A percentile compares a stretch with the other conserved stretches of the same genome.
Evolutionary conservation across 2,113 vertebrate species (phyloP).

Genomic region (Pedionomus torquatus): DNA sequence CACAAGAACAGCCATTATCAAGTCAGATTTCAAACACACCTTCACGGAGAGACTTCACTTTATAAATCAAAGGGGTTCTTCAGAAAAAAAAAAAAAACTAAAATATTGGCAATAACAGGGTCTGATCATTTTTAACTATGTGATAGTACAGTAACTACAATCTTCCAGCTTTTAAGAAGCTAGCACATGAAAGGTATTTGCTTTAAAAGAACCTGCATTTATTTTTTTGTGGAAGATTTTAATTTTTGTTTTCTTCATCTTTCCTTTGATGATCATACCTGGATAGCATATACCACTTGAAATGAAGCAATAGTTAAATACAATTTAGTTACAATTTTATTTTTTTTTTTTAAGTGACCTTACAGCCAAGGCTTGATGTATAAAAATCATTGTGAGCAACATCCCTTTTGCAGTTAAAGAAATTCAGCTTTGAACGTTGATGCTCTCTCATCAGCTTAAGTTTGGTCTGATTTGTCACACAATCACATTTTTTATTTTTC

Average conservation of each 20-base stretch:
- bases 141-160: neutral
- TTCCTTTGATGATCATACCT: neutral
- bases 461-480: neutral
- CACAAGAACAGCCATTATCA: neutral
- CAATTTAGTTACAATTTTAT: neutral
- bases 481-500: neutral
- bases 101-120: neutral
- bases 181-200: neutral
- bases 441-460: neutral
- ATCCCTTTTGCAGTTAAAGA: neutral
- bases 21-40: neutral
- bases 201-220: neutral
- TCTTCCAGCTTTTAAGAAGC: neutral
- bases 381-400: neutral
- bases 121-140: neutral
- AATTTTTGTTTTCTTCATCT: neutral
- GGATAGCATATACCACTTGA: neutral
- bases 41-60: neutral
- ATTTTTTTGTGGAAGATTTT: neutral
- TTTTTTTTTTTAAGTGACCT: neutral
- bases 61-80: neutral
- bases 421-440: neutral
- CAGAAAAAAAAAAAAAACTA: neutral
- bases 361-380: neutral
- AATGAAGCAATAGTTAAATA: neutral